These are phyloP conservation scores for Elysia crispata DNA, from an alignment of 2,888 invertebrate species.

Conservation along the genomic window DNA sequence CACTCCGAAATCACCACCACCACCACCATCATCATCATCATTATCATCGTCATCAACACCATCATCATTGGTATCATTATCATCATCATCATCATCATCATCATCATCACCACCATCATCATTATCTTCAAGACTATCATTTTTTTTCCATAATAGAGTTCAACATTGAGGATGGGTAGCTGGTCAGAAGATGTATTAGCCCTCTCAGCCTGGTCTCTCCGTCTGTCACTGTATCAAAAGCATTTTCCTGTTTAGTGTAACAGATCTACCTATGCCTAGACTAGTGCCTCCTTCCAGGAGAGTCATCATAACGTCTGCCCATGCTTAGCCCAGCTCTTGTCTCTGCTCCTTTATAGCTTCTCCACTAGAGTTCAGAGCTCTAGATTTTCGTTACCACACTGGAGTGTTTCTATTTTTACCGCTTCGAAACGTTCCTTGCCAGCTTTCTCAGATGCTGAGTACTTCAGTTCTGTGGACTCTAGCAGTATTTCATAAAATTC, in stretches of 20 bases:
- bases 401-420: neutral
- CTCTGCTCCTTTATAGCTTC: too few species aligned
- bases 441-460: neutral
- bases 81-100: too few species aligned
- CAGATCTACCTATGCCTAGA: too few species aligned
- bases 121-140: conserved; percentile 16
- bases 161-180: neutral
- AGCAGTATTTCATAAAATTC: too few species aligned
- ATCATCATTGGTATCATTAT: too few species aligned
- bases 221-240: neutral
- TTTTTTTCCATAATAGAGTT: neutral
- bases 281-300: too few species aligned
- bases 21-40: too few species aligned
- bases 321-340: too few species aligned
- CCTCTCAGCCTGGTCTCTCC: neutral
- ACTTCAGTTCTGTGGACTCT: too few species aligned
- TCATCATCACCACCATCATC: conserved; percentile 26
- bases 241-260: too few species aligned
- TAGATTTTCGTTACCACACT: neutral
- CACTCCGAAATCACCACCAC: too few species aligned
- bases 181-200: neutral
- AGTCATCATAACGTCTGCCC: too few species aligned
- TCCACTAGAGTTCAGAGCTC: neutral
- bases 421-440: neutral
- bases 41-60: neutral